Percentiles rank a stretch among this genome's conserved stretches.
Conservation (phyloP, 2,888 invertebrate species). For the Polylopha cassiicola region DNA sequence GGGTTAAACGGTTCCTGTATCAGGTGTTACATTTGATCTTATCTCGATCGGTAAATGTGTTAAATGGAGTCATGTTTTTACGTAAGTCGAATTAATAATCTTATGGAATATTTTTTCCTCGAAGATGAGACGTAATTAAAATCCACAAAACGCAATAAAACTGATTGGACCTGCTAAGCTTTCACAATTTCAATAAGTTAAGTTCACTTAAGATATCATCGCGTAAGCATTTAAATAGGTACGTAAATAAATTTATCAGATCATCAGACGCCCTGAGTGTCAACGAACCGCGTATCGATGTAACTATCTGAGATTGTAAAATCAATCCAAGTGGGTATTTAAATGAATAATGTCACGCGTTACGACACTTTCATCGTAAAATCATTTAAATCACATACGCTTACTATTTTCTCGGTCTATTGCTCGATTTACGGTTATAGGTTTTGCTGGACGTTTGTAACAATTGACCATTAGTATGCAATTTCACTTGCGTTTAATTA, state of each 20-base stretch:
- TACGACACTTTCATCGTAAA: constrained; percentile 36
- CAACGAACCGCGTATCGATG: constrained; percentile 14
- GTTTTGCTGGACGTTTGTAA: constrained; percentile 23
- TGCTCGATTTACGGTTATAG: constrained; percentile 27
- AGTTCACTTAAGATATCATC: constrained; percentile 12
- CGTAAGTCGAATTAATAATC: no score
- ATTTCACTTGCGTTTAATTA: constrained; percentile 23
- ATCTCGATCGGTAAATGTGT: no score
- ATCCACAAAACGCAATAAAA: no score
- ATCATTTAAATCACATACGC: constrained; percentile 28
- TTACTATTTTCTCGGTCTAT: constrained; percentile 23
- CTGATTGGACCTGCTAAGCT: no score
- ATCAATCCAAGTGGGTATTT: constrained; percentile 19
- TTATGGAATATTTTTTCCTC: no score
- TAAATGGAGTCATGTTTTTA: no score
- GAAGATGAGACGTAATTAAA: no score
- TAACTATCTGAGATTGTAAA: constrained; percentile 12
- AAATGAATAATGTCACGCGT: constrained; percentile 34
- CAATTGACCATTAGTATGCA: constrained; percentile 27
- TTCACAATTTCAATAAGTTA: neutral
- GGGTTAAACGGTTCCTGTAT: neutral
- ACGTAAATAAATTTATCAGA: constrained; percentile 14
- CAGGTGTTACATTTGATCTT: no score
- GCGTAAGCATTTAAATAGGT: constrained; percentile 12
- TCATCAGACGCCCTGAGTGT: constrained; percentile 16